A percentile compares a stretch with the other conserved stretches of the same genome.
Conservation (phyloP, 2,888 invertebrate species). For the Diplazon laetatorius region DNA sequence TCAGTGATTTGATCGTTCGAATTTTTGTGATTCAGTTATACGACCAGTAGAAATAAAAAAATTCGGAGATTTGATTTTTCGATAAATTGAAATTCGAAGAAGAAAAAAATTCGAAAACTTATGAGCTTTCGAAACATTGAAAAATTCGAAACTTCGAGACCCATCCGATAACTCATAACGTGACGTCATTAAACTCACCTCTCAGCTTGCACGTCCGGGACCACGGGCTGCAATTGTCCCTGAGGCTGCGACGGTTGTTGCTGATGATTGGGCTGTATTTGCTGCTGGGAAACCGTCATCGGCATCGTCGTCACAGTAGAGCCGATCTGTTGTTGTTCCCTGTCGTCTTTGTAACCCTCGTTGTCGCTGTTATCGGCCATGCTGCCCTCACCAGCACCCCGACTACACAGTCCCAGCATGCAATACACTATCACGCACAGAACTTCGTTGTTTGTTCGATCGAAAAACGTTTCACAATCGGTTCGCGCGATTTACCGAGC, state of each 20-base stretch:
- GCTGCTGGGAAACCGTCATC: constrained; percentile 55
- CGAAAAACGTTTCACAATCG: neutral
- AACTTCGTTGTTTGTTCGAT: constrained; percentile 45
- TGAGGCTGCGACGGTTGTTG: constrained; percentile 48
- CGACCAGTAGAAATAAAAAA: no score
- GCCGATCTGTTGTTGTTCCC: constrained; percentile 35
- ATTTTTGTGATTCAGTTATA: no score
- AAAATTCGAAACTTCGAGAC: no score
- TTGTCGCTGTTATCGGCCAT: constrained; percentile 74
- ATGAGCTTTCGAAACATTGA: no score
- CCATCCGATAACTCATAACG: neutral
- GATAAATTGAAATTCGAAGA: no score
- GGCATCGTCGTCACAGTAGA: constrained; percentile 24
- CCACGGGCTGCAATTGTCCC: constrained; percentile 64
- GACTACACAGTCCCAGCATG: constrained; percentile 72
- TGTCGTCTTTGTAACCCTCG: constrained; percentile 51
- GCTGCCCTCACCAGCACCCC: constrained; percentile 56
- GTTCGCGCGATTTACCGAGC: neutral
- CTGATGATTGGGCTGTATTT: constrained; percentile 27
- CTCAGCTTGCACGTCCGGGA: constrained; percentile 66
- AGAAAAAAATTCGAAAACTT: no score
- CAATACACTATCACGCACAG: constrained; percentile 74
- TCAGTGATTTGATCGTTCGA: no score
- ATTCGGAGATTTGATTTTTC: no score
- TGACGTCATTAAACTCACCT: constrained; percentile 66